Evolutionary conservation across 2,888 invertebrate species (phyloP), one percentile per base, ranked within the genome.

Genomic region (Andrena fulva): DNA sequence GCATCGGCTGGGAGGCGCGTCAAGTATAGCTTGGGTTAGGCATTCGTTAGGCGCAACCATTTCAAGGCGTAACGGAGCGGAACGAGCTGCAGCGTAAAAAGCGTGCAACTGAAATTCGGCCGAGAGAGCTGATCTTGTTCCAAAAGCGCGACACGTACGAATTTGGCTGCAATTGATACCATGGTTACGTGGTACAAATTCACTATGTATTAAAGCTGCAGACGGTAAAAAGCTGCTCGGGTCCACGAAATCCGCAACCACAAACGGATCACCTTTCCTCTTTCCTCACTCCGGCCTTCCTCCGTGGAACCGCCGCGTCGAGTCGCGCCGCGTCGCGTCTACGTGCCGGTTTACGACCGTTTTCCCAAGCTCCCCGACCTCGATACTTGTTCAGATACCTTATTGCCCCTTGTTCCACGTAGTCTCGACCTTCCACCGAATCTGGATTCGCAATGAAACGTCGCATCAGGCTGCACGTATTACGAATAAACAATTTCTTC

Each of bases 271-370:
- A 77, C 24, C 52, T 67, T 50, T 50, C 66, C 71, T 42, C 64
- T 20, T 33, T 33, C 64, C 74, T 62, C 20, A 3, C 54, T 60
- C 50, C 42, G 50, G 10, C 72, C 63, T 62, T 56, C 63, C 62
- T 16, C 48, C n/a, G 27, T 68, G 20, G 24, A 54, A 62, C 16
- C 78, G 0, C 10, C 59, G 48, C 48, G 69, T 12, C 27, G 52
- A 10, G 35, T 35, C 35, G 35, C 35, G 8, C 20, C 59, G 42
- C 42, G 69, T 20, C 27, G 20, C 75, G 73, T 56, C 77, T 82
- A 80, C 78, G 83, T 86, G 83, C 75, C 78, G 78, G 73, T 85
- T 83, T 85, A 75, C 82, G 71, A 33, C 52, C 56, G 69, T 12
- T 66, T 76, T 29, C 69, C 10, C 69, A 59, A 59, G 20, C 59